phyloP scores from a whole-genome alignment of 2,888 invertebrate species.

The Zaprionus lineosus region DNA sequence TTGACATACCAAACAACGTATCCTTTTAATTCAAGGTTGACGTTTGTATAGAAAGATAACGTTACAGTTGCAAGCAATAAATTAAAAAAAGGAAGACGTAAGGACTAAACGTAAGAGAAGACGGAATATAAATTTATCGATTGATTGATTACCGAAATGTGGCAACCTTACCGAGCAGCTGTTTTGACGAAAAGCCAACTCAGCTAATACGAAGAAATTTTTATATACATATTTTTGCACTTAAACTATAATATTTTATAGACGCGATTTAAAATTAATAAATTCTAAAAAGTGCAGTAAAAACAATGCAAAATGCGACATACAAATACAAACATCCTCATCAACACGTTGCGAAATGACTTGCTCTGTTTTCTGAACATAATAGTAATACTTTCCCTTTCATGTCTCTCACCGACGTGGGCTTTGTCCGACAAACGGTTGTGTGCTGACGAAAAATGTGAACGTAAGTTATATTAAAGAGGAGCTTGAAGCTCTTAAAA shows the following conservation, averaged over 20 bases:
- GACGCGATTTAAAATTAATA: conserved; percentile 28
- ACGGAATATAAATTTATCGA: background rate
- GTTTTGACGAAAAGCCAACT: conserved; percentile 71
- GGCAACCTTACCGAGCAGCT: conserved; percentile 46
- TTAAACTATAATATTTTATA: conserved; percentile 14
- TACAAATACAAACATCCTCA: conserved; percentile 50
- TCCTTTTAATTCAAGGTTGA: too few relatives aligned
- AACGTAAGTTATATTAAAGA: conserved; percentile 84
- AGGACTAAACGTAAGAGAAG: background rate
- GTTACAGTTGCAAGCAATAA: too few relatives aligned
- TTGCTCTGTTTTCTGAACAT: conserved; percentile 29
- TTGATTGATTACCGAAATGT: conserved; percentile 4
- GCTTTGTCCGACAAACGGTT: conserved; percentile 87
- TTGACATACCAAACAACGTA: background rate
- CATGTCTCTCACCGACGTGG: conserved; percentile 61
- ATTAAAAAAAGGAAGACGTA: too few relatives aligned
- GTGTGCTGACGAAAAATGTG: conserved; percentile 88
- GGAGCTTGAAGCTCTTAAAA: background rate
- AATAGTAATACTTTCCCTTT: conserved; percentile 46
- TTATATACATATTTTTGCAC: conserved; percentile 51
- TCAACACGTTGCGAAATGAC: conserved; percentile 46
- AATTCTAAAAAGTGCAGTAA: conserved; percentile 36
- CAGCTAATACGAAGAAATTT: conserved; percentile 70
- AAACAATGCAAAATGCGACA: conserved; percentile 73
- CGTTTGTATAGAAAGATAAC: too few relatives aligned